A percentile compares a stretch with the other conserved stretches of the same genome.
These are phyloP conservation scores for Aldabrachelys gigantea DNA, from an alignment of 2,113 vertebrate species.

Conservation along the genomic window DNA sequence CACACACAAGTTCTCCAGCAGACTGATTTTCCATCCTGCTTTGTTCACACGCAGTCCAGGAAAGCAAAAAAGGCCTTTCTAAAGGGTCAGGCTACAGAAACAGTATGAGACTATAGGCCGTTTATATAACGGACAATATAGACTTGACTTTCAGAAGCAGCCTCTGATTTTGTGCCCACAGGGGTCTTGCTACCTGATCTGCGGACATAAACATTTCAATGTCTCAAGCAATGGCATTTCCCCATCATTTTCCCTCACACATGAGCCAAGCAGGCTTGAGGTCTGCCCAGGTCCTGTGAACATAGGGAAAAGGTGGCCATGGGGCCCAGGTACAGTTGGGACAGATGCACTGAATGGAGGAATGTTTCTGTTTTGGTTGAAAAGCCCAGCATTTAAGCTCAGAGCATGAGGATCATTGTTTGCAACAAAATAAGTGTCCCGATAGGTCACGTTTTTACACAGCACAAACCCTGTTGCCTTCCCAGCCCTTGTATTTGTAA, in stretches of 20 bases:
- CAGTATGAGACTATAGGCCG: background rate
- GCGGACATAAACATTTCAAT: background rate
- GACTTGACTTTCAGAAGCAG: fast-evolving
- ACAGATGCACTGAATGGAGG: background rate
- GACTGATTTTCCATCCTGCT: background rate
- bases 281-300: background rate
- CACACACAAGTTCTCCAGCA: slow-evolving; percentile 1
- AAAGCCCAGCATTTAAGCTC: background rate
- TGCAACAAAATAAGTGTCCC: slow-evolving; percentile 15
- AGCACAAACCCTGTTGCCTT: slow-evolving; percentile 43
- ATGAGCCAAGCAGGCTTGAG: background rate
- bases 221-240: background rate
- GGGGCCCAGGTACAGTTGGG: background rate
- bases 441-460: background rate
- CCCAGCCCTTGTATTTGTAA: slow-evolving; percentile 34
- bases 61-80: background rate
- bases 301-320: too few species aligned
- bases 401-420: background rate
- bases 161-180: slow-evolving; percentile 24
- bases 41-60: fast-evolving
- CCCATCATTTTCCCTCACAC: background rate
- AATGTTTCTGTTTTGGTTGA: background rate
- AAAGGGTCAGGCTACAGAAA: background rate
- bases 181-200: background rate
- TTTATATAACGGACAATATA: background rate